These are phyloP conservation scores for Phycodurus eques DNA, from an alignment of 2,113 vertebrate species.

Conservation along the genomic window DNA sequence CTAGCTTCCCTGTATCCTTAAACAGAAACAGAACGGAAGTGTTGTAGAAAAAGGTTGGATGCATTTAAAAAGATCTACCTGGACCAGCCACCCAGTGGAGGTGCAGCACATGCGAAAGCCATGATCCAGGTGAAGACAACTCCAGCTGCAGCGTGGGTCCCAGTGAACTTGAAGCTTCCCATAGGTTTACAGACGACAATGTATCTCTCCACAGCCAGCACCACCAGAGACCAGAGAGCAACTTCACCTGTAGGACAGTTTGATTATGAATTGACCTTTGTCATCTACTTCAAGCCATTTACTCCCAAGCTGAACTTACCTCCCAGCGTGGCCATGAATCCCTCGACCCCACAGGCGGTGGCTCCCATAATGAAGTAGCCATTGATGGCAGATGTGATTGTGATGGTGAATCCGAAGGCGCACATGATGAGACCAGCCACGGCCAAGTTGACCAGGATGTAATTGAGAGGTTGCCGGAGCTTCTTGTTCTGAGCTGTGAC, in stretches of 20 bases:
- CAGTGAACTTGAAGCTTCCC: constrained; percentile 78
- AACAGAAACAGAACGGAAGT: background rate
- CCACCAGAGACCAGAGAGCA: constrained; percentile 78
- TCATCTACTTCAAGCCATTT: background rate
- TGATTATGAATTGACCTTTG: background rate
- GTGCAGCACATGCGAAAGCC: constrained; percentile 70
- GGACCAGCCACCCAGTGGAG: constrained; percentile 78
- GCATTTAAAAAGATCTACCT: constrained; percentile 54
- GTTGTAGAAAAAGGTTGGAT: background rate
- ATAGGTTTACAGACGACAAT: constrained; percentile 80
- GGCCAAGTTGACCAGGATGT: constrained; percentile 77
- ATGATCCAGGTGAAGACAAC: constrained; percentile 77
- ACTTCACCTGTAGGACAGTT: constrained; percentile 63
- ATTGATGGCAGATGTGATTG: constrained; percentile 60
- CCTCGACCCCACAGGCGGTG: constrained; percentile 62
- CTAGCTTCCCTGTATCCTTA: background rate
- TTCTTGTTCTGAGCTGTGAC: constrained; percentile 82
- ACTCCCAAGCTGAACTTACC: constrained; percentile 47
- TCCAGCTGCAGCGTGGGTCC: constrained; percentile 69
- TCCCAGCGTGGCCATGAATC: constrained; percentile 78
- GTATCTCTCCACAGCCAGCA: constrained; percentile 79
- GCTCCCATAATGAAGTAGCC: constrained; percentile 73
- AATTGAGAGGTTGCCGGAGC: constrained; percentile 79
- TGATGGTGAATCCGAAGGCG: constrained; percentile 72
- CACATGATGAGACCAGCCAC: constrained; percentile 77